Conservation (phyloP, 2,113 vertebrate species). For the Chaenocephalus aceratus region DNA sequence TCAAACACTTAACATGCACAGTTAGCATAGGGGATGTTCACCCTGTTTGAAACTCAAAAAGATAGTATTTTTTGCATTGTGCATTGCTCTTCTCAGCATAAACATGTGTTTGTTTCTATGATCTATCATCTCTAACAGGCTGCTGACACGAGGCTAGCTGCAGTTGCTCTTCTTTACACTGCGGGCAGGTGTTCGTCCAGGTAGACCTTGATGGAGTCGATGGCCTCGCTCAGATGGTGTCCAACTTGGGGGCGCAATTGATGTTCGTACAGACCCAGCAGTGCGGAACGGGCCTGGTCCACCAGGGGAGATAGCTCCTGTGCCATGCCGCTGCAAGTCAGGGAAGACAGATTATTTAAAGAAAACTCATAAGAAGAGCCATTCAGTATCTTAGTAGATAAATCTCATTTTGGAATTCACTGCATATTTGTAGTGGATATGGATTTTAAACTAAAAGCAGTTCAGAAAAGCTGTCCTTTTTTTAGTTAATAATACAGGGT, state of each 20-base stretch:
- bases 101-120: slow-evolving; percentile 52
- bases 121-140: slow-evolving; percentile 47
- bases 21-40: slow-evolving; percentile 55
- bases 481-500: not conserved
- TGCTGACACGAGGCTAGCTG: slow-evolving; percentile 16
- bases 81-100: slow-evolving; percentile 55
- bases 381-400: not conserved
- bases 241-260: slow-evolving; percentile 74
- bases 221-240: slow-evolving; percentile 42
- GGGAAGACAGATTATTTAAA: slow-evolving; percentile 5
- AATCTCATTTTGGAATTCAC: not conserved
- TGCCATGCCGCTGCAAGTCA: slow-evolving; percentile 61
- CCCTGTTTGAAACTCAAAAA: slow-evolving; percentile 44
- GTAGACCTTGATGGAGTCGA: slow-evolving; percentile 52
- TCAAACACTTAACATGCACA: slow-evolving; percentile 77
- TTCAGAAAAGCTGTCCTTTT: too few relatives aligned
- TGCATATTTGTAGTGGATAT: not conserved
- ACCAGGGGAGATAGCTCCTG: slow-evolving; percentile 63
- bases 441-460: too few relatives aligned
- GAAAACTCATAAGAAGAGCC: not conserved
- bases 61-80: slow-evolving; percentile 52
- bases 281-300: slow-evolving; percentile 57
- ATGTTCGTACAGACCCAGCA: slow-evolving; percentile 71
- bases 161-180: slow-evolving; percentile 48
- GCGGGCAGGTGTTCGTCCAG: slow-evolving; percentile 73